phyloP scores from a whole-genome alignment of 2,797 vertebrate genomes.

The Ciconia nigra region DNA sequence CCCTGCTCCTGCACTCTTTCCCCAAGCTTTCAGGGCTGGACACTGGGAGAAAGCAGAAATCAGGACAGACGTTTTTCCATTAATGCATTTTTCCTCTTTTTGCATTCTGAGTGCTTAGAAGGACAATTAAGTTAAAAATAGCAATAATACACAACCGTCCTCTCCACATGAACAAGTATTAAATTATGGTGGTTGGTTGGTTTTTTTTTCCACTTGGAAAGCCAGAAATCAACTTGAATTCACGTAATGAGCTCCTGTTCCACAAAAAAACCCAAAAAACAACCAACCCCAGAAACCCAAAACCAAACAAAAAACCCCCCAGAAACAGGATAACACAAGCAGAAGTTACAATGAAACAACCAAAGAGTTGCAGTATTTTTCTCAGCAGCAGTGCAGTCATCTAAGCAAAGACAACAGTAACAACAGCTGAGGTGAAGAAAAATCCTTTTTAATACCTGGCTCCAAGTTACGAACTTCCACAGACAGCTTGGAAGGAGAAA shows the following conservation, averaged over 20 bases:
- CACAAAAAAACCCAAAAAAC: not conserved
- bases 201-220: not conserved
- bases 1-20: not conserved
- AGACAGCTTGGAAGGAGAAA: conserved; percentile 93
- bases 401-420: not conserved
- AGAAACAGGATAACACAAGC: not conserved
- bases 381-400: not conserved
- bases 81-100: not conserved
- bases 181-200: not conserved
- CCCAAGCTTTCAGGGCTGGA: not conserved
- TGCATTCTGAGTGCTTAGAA: not conserved
- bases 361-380: not conserved
- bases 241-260: not conserved
- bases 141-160: not conserved
- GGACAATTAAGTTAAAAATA: conserved; percentile 11
- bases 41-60: not conserved
- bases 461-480: conserved; percentile 94
- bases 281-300: not conserved
- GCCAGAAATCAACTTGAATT: not conserved
- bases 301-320: not conserved
- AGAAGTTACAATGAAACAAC: not conserved
- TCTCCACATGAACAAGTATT: not conserved
- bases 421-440: not conserved
- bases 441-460: conserved; percentile 77
- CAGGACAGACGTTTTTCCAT: not conserved